Evolutionary conservation across 2,888 invertebrate species (phyloP).

Genomic region (Agonopterix alstromeriana): DNA sequence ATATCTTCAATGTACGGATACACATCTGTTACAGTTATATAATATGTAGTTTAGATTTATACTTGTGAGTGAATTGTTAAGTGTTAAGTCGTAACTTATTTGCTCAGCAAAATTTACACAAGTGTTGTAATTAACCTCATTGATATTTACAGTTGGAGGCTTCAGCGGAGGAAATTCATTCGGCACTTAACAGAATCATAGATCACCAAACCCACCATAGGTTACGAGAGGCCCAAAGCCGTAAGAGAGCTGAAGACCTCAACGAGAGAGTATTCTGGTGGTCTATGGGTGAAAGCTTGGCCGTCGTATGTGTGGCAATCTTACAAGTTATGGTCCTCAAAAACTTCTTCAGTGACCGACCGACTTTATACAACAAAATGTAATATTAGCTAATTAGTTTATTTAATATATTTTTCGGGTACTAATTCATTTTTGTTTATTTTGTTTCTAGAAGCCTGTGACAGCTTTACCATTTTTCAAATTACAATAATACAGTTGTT

Average conservation of each 20-base stretch:
- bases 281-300: constrained; percentile 92
- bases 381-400: constrained; percentile 49
- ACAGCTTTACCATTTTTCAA: no score
- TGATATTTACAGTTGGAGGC: constrained; percentile 87
- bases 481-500: no score
- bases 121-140: neutral
- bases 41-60: no score
- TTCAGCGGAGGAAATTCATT: constrained; percentile 92
- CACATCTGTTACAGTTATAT: no score
- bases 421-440: constrained; percentile 22
- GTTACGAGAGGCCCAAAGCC: constrained; percentile 94
- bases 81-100: no score
- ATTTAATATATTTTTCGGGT: constrained; percentile 52
- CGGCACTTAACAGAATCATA: constrained; percentile 89
- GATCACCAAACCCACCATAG: constrained; percentile 99
- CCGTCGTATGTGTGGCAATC: constrained; percentile 90
- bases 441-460: neutral
- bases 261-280: constrained; percentile 96
- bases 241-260: constrained; percentile 96
- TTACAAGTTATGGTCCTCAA: constrained; percentile 94
- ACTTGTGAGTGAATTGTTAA: no score
- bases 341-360: constrained; percentile 87
- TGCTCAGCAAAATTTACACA: neutral
- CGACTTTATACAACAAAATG: constrained; percentile 62
- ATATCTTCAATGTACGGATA: no score